phyloP scores from a whole-genome alignment of 2,113 vertebrate species.

The Scomber colias region DNA sequence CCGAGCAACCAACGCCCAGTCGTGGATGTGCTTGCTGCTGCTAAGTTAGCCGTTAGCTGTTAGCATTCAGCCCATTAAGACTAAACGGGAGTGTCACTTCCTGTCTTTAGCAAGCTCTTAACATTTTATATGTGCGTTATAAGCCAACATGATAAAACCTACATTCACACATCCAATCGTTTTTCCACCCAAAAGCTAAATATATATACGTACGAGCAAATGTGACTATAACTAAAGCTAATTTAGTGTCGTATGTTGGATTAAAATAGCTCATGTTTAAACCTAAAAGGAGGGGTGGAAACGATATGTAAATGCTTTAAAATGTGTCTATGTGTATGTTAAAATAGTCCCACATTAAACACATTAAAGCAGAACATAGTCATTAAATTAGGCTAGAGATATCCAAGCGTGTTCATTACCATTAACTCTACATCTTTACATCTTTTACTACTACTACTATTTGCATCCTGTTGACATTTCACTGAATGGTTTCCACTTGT shows the following conservation, averaged over 20 bases:
- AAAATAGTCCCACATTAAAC: neutral
- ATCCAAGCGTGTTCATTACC: too few species aligned
- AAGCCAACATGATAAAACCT: too few species aligned
- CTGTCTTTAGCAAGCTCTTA: slow-evolving; percentile 62
- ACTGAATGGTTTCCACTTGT: too few species aligned
- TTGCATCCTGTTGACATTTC: too few species aligned
- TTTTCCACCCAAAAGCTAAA: neutral
- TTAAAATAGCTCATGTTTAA: slow-evolving; percentile 35
- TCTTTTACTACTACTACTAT: too few species aligned
- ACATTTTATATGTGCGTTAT: neutral
- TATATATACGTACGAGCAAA: neutral
- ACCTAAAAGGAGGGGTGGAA: slow-evolving; percentile 27
- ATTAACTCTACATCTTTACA: too few species aligned
- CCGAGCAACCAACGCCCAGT: slow-evolving; percentile 84
- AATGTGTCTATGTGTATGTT: neutral
- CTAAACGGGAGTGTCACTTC: slow-evolving; percentile 77
- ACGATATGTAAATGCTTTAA: neutral
- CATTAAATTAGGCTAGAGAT: neutral
- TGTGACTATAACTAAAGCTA: slow-evolving; percentile 28
- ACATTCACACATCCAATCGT: neutral
- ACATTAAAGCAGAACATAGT: neutral
- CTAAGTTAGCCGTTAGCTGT: slow-evolving; percentile 58
- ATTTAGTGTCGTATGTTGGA: slow-evolving; percentile 35
- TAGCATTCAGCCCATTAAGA: slow-evolving; percentile 44
- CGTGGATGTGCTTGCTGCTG: slow-evolving; percentile 47